Conservation (phyloP, 2,888 invertebrate species). For the Elaeidobius kamerunicus region DNA sequence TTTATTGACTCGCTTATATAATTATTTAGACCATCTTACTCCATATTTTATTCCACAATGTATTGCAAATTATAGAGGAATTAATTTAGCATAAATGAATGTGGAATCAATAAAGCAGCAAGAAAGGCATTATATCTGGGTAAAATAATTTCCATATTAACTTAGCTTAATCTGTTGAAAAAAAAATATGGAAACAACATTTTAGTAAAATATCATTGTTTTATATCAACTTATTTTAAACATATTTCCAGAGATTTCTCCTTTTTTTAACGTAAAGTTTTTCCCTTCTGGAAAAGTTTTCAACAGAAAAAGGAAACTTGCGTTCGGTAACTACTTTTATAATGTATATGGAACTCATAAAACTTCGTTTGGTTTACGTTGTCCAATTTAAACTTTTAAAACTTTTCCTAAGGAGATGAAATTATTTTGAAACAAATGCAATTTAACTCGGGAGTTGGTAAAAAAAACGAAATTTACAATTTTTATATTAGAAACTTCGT, state of each 20-base stretch:
- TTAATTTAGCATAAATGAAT: conserved; percentile 1
- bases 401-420: conserved; percentile 44
- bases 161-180: no score
- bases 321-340: conserved; percentile 46
- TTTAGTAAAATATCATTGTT: no score
- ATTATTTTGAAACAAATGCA: conserved; percentile 48
- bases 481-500: conserved; percentile 29
- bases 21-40: conserved; percentile 5
- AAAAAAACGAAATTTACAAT: conserved; percentile 31
- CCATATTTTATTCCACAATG: conserved; percentile 2
- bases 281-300: conserved; percentile 40
- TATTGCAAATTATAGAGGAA: conserved; percentile 5
- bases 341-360: conserved; percentile 47
- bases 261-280: conserved; percentile 21
- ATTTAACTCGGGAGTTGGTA: conserved; percentile 37
- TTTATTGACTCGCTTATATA: not conserved
- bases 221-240: conserved; percentile 32
- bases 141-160: no score
- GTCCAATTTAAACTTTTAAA: conserved; percentile 47
- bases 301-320: conserved; percentile 28
- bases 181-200: no score
- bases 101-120: conserved; percentile 1
- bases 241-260: conserved; percentile 17
- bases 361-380: conserved; percentile 48
- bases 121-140: not conserved